Evolutionary conservation across 2,113 vertebrate species (phyloP), one percentile per base, ranked within the genome.

Genomic region (Phrynocephalus versicolor): DNA sequence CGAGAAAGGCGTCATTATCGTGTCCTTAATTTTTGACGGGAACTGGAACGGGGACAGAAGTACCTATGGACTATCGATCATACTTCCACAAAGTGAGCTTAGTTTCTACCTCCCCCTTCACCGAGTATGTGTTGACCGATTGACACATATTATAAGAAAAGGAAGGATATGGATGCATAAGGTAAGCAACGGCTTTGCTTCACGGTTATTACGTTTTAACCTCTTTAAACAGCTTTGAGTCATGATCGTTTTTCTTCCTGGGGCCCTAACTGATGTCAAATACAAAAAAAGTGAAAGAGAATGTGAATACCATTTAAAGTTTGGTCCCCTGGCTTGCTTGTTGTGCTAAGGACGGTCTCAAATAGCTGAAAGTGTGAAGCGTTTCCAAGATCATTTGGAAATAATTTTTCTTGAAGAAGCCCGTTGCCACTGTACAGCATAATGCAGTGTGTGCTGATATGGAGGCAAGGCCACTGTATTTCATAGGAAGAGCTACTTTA

Each of bases 151-250:
- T 64, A 99, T 99, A 95, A 97, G 98, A 67, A 99, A 98, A 94
- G 99, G 98, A 89, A 97, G 98, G 88, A 99, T 99, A 96, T 99
- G 98, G 97, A 99, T 99, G 98, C 98, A 99, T 94, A 99, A 99
- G 97, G 99, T 99, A 93, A 84, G 94, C 5, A 7, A 12, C 89
- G 72, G 51, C 10, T 57, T 91, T 74, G 39, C 41, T 90, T 88
- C 1, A 16, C 81, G 90, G 58, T 6, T 75, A 18, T 25, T 16
- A 39, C 39, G 76, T 23, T 67, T 84, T 25, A 76, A 23, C 7
- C n/a, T 84, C 6, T 83, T 41, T 41, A 82, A 71, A 57, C 35
- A 58, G 18, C n/a, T 45, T 73, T 37, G 39, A 9, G 72, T 45
- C n/a, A 15, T 27, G 74, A 23, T 71, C 51, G 37, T 65, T 18